phyloP scores from a whole-genome alignment of 2,797 vertebrate species.

The Acanthis flammea region DNA sequence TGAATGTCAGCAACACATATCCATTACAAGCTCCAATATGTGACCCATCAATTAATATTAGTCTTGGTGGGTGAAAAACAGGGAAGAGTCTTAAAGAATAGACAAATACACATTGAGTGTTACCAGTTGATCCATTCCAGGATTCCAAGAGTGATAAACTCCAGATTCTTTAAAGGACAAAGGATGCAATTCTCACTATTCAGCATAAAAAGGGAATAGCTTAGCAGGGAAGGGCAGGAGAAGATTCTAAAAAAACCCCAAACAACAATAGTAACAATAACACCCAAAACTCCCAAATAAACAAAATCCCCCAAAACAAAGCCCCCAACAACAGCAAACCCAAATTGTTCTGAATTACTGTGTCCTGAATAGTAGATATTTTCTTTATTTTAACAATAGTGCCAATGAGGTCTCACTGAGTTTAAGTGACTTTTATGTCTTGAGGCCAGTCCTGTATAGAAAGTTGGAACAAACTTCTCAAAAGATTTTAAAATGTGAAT shows the following conservation, averaged over 20 bases:
- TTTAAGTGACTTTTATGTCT: not conserved
- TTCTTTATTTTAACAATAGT: rapidly evolving
- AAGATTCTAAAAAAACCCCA: not conserved
- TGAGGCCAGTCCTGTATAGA: not conserved
- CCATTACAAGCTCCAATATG: not conserved
- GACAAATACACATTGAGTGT: not conserved
- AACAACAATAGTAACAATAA: not conserved
- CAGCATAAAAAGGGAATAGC: not conserved
- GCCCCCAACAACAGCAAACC: rapidly evolving
- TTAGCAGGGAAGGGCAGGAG: not conserved
- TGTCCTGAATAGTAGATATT: not conserved
- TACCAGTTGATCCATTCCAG: not conserved
- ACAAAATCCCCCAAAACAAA: not conserved
- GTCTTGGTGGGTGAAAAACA: not conserved
- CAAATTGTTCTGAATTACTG: not conserved
- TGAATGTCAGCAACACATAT: rapidly evolving
- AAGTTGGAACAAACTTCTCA: not conserved
- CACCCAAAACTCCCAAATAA: not conserved
- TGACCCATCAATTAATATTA: not conserved
- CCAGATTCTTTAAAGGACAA: not conserved
- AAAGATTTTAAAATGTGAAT: not conserved
- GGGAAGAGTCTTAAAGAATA: not conserved
- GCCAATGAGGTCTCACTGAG: not conserved
- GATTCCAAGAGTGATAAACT: not conserved
- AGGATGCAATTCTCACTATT: not conserved